These are phyloP conservation scores for Stenurella melanura DNA, from an alignment of 2,888 invertebrate genomes.

Conservation along the genomic window DNA sequence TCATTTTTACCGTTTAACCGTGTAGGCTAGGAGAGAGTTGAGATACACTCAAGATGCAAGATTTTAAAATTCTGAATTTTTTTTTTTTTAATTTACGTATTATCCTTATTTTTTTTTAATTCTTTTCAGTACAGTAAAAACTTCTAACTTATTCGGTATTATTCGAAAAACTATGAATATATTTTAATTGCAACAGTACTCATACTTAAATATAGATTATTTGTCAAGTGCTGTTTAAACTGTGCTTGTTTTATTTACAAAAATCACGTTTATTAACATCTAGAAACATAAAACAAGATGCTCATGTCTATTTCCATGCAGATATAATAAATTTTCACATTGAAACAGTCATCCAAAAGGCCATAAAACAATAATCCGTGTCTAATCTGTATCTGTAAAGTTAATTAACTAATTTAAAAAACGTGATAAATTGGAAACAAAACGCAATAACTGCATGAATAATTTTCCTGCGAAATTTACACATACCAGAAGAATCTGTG, in stretches of 20 bases:
- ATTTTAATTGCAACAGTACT: too few species aligned
- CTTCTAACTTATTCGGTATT: too few species aligned
- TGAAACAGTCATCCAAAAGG: not conserved
- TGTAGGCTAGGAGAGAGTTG: too few species aligned
- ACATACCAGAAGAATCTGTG: not conserved
- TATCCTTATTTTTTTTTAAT: too few species aligned
- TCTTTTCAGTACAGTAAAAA: too few species aligned
- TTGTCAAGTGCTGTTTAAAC: not conserved
- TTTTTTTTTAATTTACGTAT: too few species aligned
- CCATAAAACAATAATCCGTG: not conserved
- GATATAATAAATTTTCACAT: not conserved
- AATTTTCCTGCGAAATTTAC: not conserved
- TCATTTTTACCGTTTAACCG: too few species aligned
- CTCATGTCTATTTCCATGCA: not conserved
- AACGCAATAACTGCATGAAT: not conserved
- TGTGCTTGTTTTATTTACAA: not conserved
- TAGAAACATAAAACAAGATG: not conserved
- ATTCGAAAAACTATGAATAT: too few species aligned
- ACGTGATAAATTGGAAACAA: not conserved
- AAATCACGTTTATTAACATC: not conserved
- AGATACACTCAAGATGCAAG: too few species aligned
- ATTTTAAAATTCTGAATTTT: too few species aligned
- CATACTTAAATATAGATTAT: not conserved
- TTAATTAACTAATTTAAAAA: not conserved
- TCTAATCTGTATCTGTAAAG: slow-evolving; percentile 1